Percentiles rank a stretch among this genome's conserved stretches.
phyloP scores from a whole-genome alignment of 2,113 vertebrate species.

The Catharus bicknelli region DNA sequence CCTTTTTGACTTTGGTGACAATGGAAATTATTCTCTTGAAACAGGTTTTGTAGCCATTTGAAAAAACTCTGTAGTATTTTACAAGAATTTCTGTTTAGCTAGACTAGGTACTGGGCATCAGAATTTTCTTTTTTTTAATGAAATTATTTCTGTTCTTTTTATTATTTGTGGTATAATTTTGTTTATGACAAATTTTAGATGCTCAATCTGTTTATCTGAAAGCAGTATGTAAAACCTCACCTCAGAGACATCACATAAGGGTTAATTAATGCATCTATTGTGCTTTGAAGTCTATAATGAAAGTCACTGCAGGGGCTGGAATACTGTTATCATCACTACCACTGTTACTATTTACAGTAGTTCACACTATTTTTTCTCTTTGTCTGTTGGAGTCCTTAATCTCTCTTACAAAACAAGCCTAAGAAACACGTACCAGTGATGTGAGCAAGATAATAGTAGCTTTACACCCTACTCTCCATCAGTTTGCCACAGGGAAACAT shows the following conservation, averaged over 20 bases:
- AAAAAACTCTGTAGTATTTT: neutral
- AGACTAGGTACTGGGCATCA: neutral
- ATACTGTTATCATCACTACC: neutral
- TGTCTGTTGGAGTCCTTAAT: neutral
- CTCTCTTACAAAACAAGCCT: neutral
- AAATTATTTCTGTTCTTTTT: neutral
- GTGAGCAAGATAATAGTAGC: neutral
- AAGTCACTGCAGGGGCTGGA: neutral
- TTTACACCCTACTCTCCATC: neutral
- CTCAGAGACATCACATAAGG: neutral
- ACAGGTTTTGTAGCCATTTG: neutral
- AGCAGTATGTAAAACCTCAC: neutral
- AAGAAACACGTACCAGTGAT: neutral
- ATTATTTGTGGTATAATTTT: neutral
- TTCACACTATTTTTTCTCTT: neutral
- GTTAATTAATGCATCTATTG: neutral
- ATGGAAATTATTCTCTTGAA: neutral
- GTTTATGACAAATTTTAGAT: neutral
- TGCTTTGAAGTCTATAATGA: neutral
- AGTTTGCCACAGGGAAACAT: conserved; percentile 39
- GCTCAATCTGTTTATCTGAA: neutral
- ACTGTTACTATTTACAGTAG: neutral
- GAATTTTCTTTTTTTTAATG: neutral
- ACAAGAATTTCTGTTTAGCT: neutral
- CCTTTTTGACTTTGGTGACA: neutral